Conservation (phyloP, 1,140 invertebrate species). For the Panagrolaimus sp. region DNA sequence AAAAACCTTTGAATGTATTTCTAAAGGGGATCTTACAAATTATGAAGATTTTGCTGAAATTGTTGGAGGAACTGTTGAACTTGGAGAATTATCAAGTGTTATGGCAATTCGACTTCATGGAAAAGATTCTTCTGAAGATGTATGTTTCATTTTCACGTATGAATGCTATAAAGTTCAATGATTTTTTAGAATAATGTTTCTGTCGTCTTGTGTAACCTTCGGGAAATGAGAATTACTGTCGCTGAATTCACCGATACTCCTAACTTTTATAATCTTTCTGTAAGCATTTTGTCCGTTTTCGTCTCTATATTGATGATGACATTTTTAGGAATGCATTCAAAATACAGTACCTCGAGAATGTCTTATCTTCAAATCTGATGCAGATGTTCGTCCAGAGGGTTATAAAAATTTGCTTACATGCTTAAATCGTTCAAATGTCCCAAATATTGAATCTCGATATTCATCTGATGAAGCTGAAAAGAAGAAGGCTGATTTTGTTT, state of each 20-base stretch:
- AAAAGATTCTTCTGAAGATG: neutral
- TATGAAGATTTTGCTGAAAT: constrained; percentile 6
- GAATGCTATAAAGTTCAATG: no score
- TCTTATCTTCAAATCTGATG: constrained; percentile 3
- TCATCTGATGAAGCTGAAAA: neutral
- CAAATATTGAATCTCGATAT: neutral
- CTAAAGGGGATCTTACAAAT: constrained; percentile 2
- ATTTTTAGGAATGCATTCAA: neutral
- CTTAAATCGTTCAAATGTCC: constrained; percentile 5
- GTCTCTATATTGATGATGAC: no score
- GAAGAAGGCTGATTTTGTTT: neutral
- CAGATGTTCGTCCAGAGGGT: neutral
- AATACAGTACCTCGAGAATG: neutral
- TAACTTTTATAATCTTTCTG: constrained; percentile 6
- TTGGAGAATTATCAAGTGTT: neutral
- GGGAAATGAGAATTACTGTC: constrained; percentile 1
- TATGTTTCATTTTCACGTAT: no score
- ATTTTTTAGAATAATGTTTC: neutral
- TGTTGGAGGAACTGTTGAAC: neutral
- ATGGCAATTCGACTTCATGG: neutral
- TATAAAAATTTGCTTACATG: constrained; percentile 1
- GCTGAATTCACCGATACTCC: neutral
- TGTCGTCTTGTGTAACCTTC: neutral
- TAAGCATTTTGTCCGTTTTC: no score
- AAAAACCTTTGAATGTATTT: neutral